These are phyloP conservation scores for Callitettix versicolor DNA, from an alignment of 1,140 invertebrate genomes.

Conservation along the genomic window DNA sequence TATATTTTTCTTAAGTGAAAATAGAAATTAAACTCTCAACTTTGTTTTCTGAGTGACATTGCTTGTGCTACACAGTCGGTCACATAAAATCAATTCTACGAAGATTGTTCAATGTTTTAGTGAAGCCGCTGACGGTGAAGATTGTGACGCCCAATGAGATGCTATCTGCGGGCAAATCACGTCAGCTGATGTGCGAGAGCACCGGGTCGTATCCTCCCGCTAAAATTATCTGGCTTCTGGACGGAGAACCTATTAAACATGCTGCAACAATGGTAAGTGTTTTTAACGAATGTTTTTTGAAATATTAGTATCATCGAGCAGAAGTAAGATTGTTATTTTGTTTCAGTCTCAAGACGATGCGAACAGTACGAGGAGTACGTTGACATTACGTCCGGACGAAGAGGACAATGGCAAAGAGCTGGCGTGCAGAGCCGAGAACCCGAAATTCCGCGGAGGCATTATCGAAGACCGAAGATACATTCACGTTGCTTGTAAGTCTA, in stretches of 20 bases:
- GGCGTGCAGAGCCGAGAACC: conserved; percentile 75
- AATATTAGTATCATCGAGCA: too few species aligned
- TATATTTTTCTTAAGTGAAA: too few species aligned
- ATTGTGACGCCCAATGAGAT: conserved; percentile 49
- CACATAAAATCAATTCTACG: too few species aligned
- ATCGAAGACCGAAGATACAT: conserved; percentile 73
- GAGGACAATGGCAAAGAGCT: conserved; percentile 70
- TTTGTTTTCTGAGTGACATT: too few species aligned
- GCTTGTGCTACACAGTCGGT: too few species aligned
- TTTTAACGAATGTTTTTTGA: background rate
- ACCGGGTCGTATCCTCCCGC: conserved; percentile 63
- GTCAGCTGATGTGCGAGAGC: conserved; percentile 49
- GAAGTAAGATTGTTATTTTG: background rate
- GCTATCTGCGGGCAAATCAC: conserved; percentile 25
- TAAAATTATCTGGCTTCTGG: conserved; percentile 57
- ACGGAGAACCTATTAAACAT: conserved; percentile 48
- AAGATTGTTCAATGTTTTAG: too few species aligned
- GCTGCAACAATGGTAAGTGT: conserved; percentile 39
- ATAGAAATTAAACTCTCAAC: background rate
- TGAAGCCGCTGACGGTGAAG: conserved; percentile 56
- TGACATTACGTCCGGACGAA: conserved; percentile 59
- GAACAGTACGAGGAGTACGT: conserved; percentile 68
- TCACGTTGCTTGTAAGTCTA: conserved; percentile 73
- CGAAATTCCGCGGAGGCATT: conserved; percentile 64
- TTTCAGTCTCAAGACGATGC: conserved; percentile 55